phyloP scores from a whole-genome alignment of 1,140 invertebrate species.

The Drosophila ogumai region DNA sequence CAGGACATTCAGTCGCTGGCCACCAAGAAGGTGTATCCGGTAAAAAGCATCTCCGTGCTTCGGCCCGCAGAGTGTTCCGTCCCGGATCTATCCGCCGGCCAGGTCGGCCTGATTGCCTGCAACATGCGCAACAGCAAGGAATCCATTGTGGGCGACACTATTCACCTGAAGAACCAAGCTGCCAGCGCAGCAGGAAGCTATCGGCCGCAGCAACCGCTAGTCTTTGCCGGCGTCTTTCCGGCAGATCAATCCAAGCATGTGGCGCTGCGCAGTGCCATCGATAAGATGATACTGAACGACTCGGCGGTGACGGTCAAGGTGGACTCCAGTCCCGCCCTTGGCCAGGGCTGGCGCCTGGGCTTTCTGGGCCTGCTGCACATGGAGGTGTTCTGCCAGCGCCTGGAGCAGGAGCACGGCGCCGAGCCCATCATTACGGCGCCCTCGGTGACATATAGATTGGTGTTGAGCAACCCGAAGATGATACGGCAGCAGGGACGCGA shows the following conservation, averaged over 20 bases:
- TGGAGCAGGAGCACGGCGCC: slow-evolving; percentile 97
- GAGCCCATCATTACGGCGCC: slow-evolving; percentile 96
- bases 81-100: slow-evolving; percentile 87
- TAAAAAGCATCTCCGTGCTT: slow-evolving; percentile 92
- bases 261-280: slow-evolving; percentile 91
- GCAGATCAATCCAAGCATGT: slow-evolving; percentile 94
- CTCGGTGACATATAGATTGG: slow-evolving; percentile 97
- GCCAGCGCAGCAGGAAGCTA: slow-evolving; percentile 88
- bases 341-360: slow-evolving; percentile 96
- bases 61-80: slow-evolving; percentile 91
- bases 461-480: slow-evolving; percentile 87
- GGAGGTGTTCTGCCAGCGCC: slow-evolving; percentile 97
- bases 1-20: slow-evolving; percentile 86
- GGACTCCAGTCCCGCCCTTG: slow-evolving; percentile 95
- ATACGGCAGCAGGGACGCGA: slow-evolving; percentile 89
- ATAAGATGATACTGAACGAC: slow-evolving; percentile 97
- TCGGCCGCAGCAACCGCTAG: slow-evolving; percentile 92
- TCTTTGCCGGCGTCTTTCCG: slow-evolving; percentile 97
- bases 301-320: slow-evolving; percentile 92
- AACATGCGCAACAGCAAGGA: slow-evolving; percentile 93
- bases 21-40: slow-evolving; percentile 90
- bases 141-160: slow-evolving; percentile 93
- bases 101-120: slow-evolving; percentile 90
- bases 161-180: slow-evolving; percentile 87
- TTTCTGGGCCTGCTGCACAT: slow-evolving; percentile 98